Conservation (phyloP, 2,888 invertebrate species). For the Morpho achilles region DNA sequence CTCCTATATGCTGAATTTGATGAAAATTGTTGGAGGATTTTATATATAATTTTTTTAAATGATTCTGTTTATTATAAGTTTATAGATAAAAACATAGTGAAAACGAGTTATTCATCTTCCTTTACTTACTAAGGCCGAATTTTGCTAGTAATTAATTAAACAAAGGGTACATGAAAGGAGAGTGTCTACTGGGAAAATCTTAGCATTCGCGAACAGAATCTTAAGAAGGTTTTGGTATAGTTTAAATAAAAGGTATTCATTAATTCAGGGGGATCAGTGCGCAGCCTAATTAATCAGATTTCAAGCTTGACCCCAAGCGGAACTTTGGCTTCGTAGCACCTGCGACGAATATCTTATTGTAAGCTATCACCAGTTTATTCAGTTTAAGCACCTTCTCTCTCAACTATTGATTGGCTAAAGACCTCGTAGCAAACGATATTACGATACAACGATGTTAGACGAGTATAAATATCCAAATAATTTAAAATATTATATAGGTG, state of each 20-base stretch:
- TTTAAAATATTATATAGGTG: no score
- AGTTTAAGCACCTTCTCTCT: not conserved
- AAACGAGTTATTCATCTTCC: not conserved
- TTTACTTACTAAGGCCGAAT: conserved; percentile 18
- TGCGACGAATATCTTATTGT: conserved; percentile 14
- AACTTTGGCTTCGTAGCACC: conserved; percentile 11
- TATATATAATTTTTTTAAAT: no score
- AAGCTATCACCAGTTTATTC: not conserved
- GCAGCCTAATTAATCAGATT: conserved; percentile 61
- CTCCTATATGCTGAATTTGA: no score
- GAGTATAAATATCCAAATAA: no score
- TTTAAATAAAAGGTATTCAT: conserved; percentile 41
- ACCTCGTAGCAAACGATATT: no score
- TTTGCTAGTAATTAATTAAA: conserved; percentile 47
- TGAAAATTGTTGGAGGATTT: no score
- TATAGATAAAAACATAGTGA: no score
- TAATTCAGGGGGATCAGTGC: conserved; percentile 56
- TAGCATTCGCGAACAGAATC: conserved; percentile 39
- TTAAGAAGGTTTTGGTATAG: conserved; percentile 53
- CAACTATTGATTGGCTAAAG: not conserved
- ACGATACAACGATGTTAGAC: no score
- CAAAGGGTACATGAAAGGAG: conserved; percentile 43
- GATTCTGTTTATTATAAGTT: no score
- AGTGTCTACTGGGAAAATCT: conserved; percentile 41
- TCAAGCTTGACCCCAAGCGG: conserved; percentile 26